Evolutionary conservation across 1,140 invertebrate genomes (phyloP).

Genomic region (Cherax quadricarinatus): DNA sequence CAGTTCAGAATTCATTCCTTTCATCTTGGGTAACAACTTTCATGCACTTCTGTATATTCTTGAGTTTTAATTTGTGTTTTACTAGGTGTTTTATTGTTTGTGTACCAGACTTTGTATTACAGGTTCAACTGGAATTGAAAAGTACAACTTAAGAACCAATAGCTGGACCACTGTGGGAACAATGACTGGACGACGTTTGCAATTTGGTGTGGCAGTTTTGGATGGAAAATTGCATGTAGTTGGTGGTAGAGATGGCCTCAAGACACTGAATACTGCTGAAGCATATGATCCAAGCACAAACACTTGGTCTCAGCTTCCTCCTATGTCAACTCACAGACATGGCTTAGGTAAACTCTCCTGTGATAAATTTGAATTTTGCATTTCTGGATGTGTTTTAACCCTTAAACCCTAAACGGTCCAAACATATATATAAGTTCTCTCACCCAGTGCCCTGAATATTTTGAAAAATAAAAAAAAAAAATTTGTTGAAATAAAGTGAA

Average conservation of each 20-base stretch:
- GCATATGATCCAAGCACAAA: slow-evolving; percentile 87
- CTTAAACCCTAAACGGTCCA: no score
- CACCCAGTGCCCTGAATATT: no score
- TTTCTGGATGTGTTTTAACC: no score
- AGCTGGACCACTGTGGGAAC: slow-evolving; percentile 85
- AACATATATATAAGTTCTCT: no score
- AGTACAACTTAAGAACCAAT: slow-evolving; percentile 90
- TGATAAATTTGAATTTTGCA: no score
- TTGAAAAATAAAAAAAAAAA: no score
- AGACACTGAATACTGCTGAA: slow-evolving; percentile 93
- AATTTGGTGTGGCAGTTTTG: slow-evolving; percentile 93
- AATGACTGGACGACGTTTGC: slow-evolving; percentile 88
- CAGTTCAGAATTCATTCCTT: no score
- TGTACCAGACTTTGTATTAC: neutral
- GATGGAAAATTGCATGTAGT: slow-evolving; percentile 89
- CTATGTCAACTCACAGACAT: slow-evolving; percentile 95
- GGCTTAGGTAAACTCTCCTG: slow-evolving; percentile 81
- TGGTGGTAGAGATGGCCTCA: slow-evolving; percentile 94
- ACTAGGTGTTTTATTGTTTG: no score
- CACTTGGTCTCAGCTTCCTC: slow-evolving; percentile 87
- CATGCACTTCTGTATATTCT: no score
- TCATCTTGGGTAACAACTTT: no score
- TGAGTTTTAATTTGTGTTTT: no score
- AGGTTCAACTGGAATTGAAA: slow-evolving; percentile 88
- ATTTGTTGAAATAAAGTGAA: no score